Evolutionary conservation across 2,797 vertebrate genomes (phyloP).

Genomic region (Schizothorax lantsangensis): DNA sequence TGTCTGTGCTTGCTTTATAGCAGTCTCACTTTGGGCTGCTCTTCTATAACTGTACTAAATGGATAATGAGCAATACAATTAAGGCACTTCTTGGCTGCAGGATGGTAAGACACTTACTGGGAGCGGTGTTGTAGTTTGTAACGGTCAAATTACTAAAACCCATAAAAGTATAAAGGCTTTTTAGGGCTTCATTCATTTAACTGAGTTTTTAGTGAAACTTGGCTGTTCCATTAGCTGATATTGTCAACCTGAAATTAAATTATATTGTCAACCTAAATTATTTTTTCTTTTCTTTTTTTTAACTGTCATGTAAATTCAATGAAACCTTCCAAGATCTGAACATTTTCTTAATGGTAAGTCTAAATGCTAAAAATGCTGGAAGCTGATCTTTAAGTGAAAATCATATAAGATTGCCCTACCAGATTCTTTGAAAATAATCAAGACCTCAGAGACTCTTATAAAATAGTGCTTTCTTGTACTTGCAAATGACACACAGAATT

Average conservation of each 20-base stretch:
- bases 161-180: constrained; percentile 28
- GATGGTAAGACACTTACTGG: constrained; percentile 42
- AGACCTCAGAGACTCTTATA: not conserved
- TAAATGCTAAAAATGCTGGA: not conserved
- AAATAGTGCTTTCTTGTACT: not conserved
- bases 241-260: constrained; percentile 14
- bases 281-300: not conserved
- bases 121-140: constrained; percentile 39
- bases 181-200: constrained; percentile 33
- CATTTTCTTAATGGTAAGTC: not conserved
- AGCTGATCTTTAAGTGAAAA: constrained; percentile 7
- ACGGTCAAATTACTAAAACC: constrained; percentile 40
- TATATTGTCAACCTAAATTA: constrained; percentile 2
- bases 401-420: not conserved
- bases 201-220: constrained; percentile 14
- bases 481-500: not conserved
- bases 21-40: constrained; percentile 4
- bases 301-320: not conserved
- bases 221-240: not conserved
- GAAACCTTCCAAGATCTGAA: not conserved
- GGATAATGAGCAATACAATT: constrained; percentile 40
- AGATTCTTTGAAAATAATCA: not conserved
- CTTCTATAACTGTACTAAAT: constrained; percentile 50
- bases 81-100: not conserved
- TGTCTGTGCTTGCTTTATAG: not conserved